Evolutionary conservation across 2,888 invertebrate genomes (phyloP).

Genomic region (Dendrolimus pini): DNA sequence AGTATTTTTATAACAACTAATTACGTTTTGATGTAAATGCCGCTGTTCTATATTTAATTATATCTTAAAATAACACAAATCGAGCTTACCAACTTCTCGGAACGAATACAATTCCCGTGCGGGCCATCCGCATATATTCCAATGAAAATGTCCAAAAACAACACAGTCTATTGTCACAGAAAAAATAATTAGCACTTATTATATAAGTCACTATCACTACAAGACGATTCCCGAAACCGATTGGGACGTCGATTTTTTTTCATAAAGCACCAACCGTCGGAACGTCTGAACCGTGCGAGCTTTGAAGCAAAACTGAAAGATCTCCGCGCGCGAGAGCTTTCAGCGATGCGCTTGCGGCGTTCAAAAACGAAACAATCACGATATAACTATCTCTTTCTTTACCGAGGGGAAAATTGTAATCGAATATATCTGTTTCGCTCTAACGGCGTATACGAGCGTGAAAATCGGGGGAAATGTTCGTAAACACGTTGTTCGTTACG

Average conservation of each 20-base stretch:
- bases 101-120: constrained; percentile 41
- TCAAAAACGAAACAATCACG: constrained; percentile 18
- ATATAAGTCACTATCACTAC: constrained; percentile 37
- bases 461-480: constrained; percentile 58
- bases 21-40: constrained; percentile 62
- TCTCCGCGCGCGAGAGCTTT: constrained; percentile 44
- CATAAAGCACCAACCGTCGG: constrained; percentile 18
- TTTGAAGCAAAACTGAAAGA: constrained; percentile 56
- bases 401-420: constrained; percentile 12
- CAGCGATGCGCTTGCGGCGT: constrained; percentile 59
- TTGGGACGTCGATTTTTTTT: constrained; percentile 7
- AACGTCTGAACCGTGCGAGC: constrained; percentile 42
- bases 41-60: constrained; percentile 70
- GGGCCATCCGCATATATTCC: constrained; percentile 30
- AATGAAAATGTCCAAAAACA: constrained; percentile 13
- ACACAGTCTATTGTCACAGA: constrained; percentile 20
- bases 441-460: constrained; percentile 32
- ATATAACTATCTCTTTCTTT: constrained; percentile 29
- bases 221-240: constrained; percentile 32
- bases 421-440: constrained; percentile 26
- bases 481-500: constrained; percentile 40
- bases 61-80: constrained; percentile 67
- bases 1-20: constrained; percentile 50
- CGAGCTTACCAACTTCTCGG: constrained; percentile 58
- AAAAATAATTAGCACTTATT: constrained; percentile 16